A percentile compares a stretch with the other conserved stretches of the same genome.
phyloP scores from a whole-genome alignment of 64 coral and sea anemone genomes.

The Porites lutea region DNA sequence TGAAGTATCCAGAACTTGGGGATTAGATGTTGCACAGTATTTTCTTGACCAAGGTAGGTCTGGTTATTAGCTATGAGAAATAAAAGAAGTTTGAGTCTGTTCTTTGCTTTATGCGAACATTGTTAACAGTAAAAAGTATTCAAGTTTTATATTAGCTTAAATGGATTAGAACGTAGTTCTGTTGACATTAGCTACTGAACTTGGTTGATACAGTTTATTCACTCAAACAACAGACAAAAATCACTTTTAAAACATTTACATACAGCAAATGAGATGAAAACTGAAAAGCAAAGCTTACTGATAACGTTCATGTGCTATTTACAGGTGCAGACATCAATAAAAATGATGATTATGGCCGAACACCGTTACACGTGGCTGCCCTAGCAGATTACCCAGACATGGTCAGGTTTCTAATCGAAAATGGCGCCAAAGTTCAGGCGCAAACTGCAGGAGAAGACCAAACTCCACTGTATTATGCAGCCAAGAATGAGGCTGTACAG shows the following conservation, averaged over 20 bases:
- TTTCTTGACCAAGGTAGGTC: conserved; percentile 59
- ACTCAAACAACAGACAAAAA: too few relatives aligned
- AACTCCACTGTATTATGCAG: conserved; percentile 82
- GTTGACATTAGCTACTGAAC: too few relatives aligned
- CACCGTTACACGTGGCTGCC: conserved; percentile 71
- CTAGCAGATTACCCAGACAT: conserved; percentile 78
- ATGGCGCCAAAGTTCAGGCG: conserved; percentile 59
- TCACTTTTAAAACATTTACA: too few relatives aligned
- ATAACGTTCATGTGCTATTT: neutral
- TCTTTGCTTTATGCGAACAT: too few relatives aligned
- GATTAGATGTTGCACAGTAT: conserved; percentile 62
- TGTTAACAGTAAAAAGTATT: too few relatives aligned
- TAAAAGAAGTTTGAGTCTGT: too few relatives aligned
- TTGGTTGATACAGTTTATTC: too few relatives aligned
- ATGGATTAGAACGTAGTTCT: too few relatives aligned
- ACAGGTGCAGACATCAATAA: conserved; percentile 74
- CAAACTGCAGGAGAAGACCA: conserved; percentile 67
- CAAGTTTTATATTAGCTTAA: too few relatives aligned
- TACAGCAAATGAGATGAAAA: too few relatives aligned
- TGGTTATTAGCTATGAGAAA: too few relatives aligned
- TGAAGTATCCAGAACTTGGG: conserved; percentile 65
- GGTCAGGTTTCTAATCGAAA: conserved; percentile 71
- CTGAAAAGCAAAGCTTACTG: too few relatives aligned
- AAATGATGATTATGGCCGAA: conserved; percentile 68
- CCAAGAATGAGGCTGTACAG: conserved; percentile 76